Conservation (phyloP, 2,113 vertebrate species). For the Engystomops pustulosus region DNA sequence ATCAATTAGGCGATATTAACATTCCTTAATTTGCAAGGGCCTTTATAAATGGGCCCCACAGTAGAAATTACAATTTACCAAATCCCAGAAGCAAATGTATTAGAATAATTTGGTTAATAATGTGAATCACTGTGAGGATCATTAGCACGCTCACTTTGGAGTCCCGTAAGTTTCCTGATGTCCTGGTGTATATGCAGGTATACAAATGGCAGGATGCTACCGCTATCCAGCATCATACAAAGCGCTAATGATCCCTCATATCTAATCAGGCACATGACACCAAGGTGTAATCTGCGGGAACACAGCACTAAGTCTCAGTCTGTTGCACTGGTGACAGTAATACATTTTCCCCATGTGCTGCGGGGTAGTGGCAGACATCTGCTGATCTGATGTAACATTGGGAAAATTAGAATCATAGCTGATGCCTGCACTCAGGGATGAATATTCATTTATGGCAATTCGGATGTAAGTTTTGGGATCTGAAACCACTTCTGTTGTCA, state of each 20-base stretch:
- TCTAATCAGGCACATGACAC: not conserved
- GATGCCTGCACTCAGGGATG: not conserved
- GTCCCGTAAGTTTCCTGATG: conserved; percentile 19
- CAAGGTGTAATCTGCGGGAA: not conserved
- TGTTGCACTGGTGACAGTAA: conserved; percentile 4
- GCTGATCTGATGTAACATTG: not conserved
- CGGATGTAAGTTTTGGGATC: not conserved
- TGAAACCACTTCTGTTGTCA: not conserved
- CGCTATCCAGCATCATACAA: not conserved
- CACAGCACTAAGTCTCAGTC: not conserved
- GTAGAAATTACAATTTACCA: conserved; percentile 14
- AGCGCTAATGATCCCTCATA: not conserved
- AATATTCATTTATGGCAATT: conserved; percentile 12
- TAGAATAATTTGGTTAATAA: conserved; percentile 46
- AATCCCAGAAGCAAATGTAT: conserved; percentile 44
- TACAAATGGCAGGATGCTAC: not conserved
- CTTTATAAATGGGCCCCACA: conserved; percentile 36
- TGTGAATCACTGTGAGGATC: conserved; percentile 30
- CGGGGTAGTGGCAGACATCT: conserved; percentile 1
- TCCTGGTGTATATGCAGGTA: not conserved
- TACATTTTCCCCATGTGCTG: not conserved
- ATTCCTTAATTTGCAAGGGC: conserved; percentile 39
- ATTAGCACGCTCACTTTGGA: conserved; percentile 30
- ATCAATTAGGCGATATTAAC: conserved; percentile 44
- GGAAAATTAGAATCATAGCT: not conserved